phyloP scores from a whole-genome alignment of 53 echinoderm and acorn worm genomes.

The Mesocentrotus franciscanus region DNA sequence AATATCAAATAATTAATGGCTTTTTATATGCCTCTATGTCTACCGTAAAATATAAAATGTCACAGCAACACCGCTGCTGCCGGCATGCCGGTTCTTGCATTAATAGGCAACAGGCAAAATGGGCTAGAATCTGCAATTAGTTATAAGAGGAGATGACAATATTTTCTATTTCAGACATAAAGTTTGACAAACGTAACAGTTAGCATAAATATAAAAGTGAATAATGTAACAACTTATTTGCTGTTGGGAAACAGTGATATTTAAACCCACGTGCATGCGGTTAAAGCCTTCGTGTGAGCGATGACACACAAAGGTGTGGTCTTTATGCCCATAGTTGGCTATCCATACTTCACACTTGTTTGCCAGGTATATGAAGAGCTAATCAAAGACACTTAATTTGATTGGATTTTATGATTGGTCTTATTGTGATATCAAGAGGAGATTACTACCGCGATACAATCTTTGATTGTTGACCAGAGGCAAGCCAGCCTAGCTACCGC shows the following conservation, averaged over 20 bases:
- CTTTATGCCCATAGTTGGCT: constrained; percentile 10
- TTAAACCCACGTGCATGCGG: background rate
- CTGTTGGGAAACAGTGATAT: background rate
- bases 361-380: constrained; percentile 31
- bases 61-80: background rate
- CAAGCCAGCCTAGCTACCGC: background rate
- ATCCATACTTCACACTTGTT: constrained; percentile 32
- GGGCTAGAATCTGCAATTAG: too few species aligned
- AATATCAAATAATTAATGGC: too few species aligned
- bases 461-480: constrained; percentile 27
- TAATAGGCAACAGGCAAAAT: too few species aligned
- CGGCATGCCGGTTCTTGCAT: background rate
- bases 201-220: background rate
- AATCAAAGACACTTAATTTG: constrained; percentile 42
- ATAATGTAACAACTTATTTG: background rate
- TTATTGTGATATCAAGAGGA: constrained; percentile 16
- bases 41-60: background rate
- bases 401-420: constrained; percentile 20
- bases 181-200: background rate
- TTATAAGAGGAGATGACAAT: background rate
- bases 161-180: background rate
- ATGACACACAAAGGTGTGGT: background rate
- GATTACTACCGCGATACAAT: constrained; percentile 10
- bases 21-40: too few species aligned
- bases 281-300: background rate